Percentiles rank a stretch among this genome's conserved stretches.
phyloP scores from a whole-genome alignment of 2,113 vertebrate genomes.

The Sminthopsis crassicaudata region DNA sequence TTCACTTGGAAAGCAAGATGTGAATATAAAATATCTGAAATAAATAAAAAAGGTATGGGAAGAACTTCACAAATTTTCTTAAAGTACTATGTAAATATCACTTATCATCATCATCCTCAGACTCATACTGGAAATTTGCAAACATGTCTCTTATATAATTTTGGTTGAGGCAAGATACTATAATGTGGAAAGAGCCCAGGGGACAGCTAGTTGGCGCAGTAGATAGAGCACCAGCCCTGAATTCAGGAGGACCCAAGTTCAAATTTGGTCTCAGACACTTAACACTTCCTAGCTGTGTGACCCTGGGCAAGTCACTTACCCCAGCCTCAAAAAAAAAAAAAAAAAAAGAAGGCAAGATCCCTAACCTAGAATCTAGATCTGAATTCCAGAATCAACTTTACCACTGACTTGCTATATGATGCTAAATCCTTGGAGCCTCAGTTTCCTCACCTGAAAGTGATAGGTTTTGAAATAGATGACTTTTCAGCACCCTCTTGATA shows the following conservation, averaged over 20 bases:
- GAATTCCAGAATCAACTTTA: neutral
- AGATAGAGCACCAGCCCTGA: too few species aligned
- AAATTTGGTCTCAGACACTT: too few species aligned
- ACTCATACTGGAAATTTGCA: neutral
- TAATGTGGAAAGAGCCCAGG: neutral
- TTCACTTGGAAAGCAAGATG: neutral
- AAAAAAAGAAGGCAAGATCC: too few species aligned
- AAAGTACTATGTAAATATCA: neutral
- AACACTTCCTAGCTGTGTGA: too few species aligned
- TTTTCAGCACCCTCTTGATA: neutral
- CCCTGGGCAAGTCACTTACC: too few species aligned
- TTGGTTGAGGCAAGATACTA: neutral
- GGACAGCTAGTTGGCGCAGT: too few species aligned
- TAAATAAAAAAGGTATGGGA: neutral
- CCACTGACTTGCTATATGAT: neutral
- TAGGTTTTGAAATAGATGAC: neutral
- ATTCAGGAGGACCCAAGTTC: too few species aligned
- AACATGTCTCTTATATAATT: neutral
- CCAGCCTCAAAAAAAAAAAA: too few species aligned
- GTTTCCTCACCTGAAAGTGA: neutral
- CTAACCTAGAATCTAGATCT: neutral
- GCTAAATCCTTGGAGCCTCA: neutral
- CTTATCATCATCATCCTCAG: conserved; percentile 48
- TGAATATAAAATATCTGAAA: neutral
- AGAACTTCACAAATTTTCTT: neutral